Base-by-base conservation (phyloP, 1,140 invertebrate genomes). In the Yoshiicerus persimilis region DNA sequence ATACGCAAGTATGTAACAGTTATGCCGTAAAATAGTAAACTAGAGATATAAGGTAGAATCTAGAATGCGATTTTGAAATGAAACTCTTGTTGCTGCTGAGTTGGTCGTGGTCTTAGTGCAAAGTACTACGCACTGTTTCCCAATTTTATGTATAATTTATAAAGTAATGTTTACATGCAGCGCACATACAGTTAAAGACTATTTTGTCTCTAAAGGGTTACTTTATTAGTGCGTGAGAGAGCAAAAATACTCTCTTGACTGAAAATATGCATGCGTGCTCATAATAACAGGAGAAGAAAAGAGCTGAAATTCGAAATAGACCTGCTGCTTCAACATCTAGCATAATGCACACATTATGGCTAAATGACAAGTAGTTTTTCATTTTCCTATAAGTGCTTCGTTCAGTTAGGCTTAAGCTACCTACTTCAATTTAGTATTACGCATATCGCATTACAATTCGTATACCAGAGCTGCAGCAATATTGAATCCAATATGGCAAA, bases 221-320 rank as follows among this genome's bases (percentile, higher is more conserved):
- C 75, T 80, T 80, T 80, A 80, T 80, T 80, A 36, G 75, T 80
- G 32, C 75, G 75, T 80, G 75, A 80, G 75, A 80, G 32, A 36
- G 32, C 30, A 80, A 36, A 80, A 80, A 80, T 80, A 34, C n/a
- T n/a, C 75, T 80, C 16, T 36, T 34, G 20, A 32, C 32, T 80
- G 20, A 80, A 80, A 80, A 34, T 80, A 80, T 70, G 34, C 34
- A 38, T 80, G 64, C 64, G 27, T 70, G 64, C 23, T 70, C 23
- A 70, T 70, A 70, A 70, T 70, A 70, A 70, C 25, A 30, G 9
- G 1, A 30, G 64, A 27, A 27, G 23, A 70, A 27, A 11, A 10
- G 62, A 64, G 39, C 39, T 10, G 25, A 70, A 70, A 70, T 70
- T 70, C 25, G 11, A 30, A 30, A 70, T 70, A 70, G 66, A 80